These are phyloP conservation scores for Pituophis catenifer DNA, from an alignment of 2,113 vertebrate genomes.

Conservation along the genomic window DNA sequence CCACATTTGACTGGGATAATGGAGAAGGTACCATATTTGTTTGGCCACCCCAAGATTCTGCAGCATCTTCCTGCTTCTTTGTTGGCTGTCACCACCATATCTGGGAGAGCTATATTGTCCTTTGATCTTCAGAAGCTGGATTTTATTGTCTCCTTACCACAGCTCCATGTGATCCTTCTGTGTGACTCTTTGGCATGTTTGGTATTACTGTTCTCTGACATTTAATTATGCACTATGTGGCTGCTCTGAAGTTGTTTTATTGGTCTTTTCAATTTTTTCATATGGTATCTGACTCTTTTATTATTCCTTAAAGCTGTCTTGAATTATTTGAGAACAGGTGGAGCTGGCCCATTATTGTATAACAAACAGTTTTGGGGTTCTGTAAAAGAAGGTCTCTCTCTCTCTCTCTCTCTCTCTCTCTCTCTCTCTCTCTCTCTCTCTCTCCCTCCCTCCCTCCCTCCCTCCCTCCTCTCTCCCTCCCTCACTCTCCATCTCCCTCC, in stretches of 20 bases:
- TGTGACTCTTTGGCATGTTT: neutral
- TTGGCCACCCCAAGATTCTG: neutral
- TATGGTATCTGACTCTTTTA: neutral
- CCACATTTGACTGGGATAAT: neutral
- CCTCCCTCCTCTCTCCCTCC: no score
- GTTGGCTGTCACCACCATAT: neutral
- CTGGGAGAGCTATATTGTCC: neutral
- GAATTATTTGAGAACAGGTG: neutral
- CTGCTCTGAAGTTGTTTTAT: neutral
- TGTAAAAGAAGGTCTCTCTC: neutral
- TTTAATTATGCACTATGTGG: neutral
- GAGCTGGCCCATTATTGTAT: neutral
- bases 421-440: no score
- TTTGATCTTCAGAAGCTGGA: neutral
- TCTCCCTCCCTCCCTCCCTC: no score
- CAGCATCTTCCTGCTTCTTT: neutral
- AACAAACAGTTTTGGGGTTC: neutral
- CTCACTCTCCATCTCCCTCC: no score
- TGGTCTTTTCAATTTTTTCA: neutral
- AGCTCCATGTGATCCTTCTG: neutral
- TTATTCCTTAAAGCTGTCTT: neutral
- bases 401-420: no score
- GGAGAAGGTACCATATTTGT: neutral
- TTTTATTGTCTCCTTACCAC: neutral
- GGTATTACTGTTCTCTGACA: neutral